Evolutionary conservation across 2,113 vertebrate species (phyloP), one percentile per base, ranked within the genome.

Genomic region (Corapipo altera): DNA sequence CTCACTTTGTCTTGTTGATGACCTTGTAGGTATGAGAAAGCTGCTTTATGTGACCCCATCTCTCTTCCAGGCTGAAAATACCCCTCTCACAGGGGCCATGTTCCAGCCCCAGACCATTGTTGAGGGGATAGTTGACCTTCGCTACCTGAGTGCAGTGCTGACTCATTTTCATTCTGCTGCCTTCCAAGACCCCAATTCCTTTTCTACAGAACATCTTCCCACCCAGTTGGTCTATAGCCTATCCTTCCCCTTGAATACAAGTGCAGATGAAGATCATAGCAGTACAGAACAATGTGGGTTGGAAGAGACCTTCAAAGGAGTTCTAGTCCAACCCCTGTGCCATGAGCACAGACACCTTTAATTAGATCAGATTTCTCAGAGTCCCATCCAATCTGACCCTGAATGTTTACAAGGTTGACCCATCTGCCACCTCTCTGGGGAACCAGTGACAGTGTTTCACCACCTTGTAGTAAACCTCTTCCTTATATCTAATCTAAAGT

Each of bases 71-170:
- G 16, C 41, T 84, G 43, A 72, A 59, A 80, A n/a, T 59, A 13
- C 20, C 7, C 5, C 11, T n/a, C 23, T 58, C 22, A 58, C 0
- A 30, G 33, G 15, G 18, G 8, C 9, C n/a, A 11, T 85, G 26
- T 16, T 76, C 23, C 61, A 71, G 28, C 9, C 20, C 20, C 35
- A 69, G 11, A 17, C 17, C 11, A 23, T n/a, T 0, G 0, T 12
- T 16, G 18, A 20, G 44, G 14, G 11, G 35, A 20, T 54, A 11
- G 9, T 20, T 14, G 14, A 54, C 12, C 2, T 3, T 84, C 46
- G 15, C 24, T 66, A 30, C 9, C 27, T 1, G 3, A 11, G 5
- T 80, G 4, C 9, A 4, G 19, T 81, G 13, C 46, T 77, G 32
- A 33, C 17, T 62, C 3, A 6, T 4, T 9, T 24, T 46, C 16